A percentile compares a stretch with the other conserved stretches of the same genome.
phyloP scores from a whole-genome alignment of 2,797 vertebrate species.

The Manis javanica region DNA sequence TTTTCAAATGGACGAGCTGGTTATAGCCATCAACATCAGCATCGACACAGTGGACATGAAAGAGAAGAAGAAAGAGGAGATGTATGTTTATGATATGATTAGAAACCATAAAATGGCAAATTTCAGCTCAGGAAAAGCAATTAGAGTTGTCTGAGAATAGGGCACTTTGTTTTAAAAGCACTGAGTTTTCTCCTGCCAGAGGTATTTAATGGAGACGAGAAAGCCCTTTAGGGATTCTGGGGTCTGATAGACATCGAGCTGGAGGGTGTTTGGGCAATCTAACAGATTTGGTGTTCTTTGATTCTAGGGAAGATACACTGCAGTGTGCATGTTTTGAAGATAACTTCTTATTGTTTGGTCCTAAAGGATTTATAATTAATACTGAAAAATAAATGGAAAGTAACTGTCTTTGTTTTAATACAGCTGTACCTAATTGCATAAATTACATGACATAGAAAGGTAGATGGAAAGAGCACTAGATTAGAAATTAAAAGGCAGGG shows the following conservation, averaged over 20 bases:
- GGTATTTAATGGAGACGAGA: neutral
- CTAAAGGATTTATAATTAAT: constrained; percentile 37
- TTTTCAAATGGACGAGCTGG: constrained; percentile 95
- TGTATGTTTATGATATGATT: constrained; percentile 87
- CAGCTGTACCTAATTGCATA: neutral
- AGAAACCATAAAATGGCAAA: constrained; percentile 14
- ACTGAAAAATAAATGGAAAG: constrained; percentile 19
- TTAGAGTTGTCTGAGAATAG: constrained; percentile 58
- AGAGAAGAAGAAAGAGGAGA: constrained; percentile 96
- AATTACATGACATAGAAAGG: neutral
- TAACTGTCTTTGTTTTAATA: constrained; percentile 34
- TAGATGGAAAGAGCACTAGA: neutral
- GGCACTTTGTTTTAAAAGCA: constrained; percentile 41
- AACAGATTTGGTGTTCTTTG: neutral
- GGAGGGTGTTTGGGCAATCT: neutral
- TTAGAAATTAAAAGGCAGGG: neutral
- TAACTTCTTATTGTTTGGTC: neutral
- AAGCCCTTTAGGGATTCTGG: neutral
- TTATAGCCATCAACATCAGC: constrained; percentile 93
- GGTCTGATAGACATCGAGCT: neutral
- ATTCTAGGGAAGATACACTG: neutral
- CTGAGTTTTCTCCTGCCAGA: constrained; percentile 2
- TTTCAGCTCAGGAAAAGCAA: constrained; percentile 47
- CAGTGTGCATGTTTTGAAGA: neutral
- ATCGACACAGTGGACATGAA: constrained; percentile 92